These are phyloP conservation scores for Erebia palarica DNA, from an alignment of 2,888 invertebrate genomes.

Conservation along the genomic window DNA sequence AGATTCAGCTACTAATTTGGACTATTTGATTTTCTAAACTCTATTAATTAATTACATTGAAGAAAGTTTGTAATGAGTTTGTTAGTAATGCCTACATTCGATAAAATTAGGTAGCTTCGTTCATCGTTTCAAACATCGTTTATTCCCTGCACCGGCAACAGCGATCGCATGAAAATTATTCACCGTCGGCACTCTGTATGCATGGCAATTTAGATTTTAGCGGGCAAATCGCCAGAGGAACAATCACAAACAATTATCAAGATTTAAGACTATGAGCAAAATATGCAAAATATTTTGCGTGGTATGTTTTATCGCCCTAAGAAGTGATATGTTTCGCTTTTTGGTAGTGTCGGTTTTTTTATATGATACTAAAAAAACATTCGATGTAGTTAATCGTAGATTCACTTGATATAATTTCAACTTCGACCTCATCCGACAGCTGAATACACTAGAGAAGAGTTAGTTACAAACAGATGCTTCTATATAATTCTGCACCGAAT, in stretches of 20 bases:
- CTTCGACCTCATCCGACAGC: slow-evolving; percentile 46
- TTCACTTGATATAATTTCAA: background rate
- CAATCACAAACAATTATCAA: slow-evolving; percentile 58
- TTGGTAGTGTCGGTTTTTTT: no score
- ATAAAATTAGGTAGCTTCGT: no score
- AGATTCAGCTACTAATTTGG: no score
- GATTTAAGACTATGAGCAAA: slow-evolving; percentile 41
- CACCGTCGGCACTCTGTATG: slow-evolving; percentile 54
- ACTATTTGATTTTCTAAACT: no score
- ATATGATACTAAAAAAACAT: no score
- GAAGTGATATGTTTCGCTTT: no score
- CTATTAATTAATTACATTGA: no score
- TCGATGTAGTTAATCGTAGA: no score
- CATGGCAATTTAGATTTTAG: slow-evolving; percentile 59
- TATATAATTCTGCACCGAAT: no score
- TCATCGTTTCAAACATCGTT: no score
- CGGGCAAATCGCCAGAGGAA: slow-evolving; percentile 57
- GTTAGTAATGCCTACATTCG: no score
- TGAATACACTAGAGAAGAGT: slow-evolving; percentile 48
- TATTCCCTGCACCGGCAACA: slow-evolving; percentile 42
- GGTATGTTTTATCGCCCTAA: background rate
- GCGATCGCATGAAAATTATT: slow-evolving; percentile 49
- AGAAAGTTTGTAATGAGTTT: no score
- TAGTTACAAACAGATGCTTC: slow-evolving; percentile 27
- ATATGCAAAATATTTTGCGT: slow-evolving; percentile 21